A percentile compares a stretch with the other conserved stretches of the same genome.
Conservation (phyloP, 2,888 invertebrate species). For the Smittia sp. region DNA sequence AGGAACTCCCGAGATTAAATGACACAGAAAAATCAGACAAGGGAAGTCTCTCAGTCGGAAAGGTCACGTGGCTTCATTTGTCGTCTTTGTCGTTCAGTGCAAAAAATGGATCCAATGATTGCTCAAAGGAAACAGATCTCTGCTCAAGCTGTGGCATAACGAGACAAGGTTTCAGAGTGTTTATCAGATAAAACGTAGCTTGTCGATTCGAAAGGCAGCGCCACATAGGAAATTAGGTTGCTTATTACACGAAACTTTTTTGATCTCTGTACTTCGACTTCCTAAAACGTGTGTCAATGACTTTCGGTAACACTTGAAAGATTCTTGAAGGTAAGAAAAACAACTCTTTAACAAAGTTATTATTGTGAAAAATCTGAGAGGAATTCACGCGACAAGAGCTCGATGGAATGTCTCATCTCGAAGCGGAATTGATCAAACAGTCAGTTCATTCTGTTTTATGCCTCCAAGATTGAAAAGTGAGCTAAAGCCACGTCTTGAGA, state of each 20-base stretch:
- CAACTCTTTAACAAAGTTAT: slow-evolving; percentile 33
- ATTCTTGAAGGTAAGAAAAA: not conserved
- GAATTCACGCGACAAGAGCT: not conserved
- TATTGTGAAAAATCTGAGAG: slow-evolving; percentile 24
- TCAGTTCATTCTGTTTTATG: not conserved
- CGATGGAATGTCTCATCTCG: slow-evolving; percentile 13
- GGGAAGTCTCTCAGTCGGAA: not conserved
- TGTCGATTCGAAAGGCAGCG: not conserved
- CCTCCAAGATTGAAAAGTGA: not conserved
- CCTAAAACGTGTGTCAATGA: too few species aligned
- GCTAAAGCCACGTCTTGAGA: not conserved
- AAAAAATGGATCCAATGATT: not conserved
- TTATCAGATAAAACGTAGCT: not conserved
- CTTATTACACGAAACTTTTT: too few species aligned
- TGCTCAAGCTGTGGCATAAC: slow-evolving; percentile 5
- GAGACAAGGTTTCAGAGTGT: not conserved
- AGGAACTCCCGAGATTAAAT: not conserved
- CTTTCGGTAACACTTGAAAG: not conserved
- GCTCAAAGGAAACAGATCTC: not conserved
- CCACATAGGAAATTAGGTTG: too few species aligned
- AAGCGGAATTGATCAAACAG: slow-evolving; percentile 33
- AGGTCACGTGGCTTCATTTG: slow-evolving; percentile 22
- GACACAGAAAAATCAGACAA: slow-evolving; percentile 3
- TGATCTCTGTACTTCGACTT: too few species aligned
- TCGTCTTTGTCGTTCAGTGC: not conserved